Base-by-base conservation (phyloP, 2,113 vertebrate species). In the Plectropomus leopardus region DNA sequence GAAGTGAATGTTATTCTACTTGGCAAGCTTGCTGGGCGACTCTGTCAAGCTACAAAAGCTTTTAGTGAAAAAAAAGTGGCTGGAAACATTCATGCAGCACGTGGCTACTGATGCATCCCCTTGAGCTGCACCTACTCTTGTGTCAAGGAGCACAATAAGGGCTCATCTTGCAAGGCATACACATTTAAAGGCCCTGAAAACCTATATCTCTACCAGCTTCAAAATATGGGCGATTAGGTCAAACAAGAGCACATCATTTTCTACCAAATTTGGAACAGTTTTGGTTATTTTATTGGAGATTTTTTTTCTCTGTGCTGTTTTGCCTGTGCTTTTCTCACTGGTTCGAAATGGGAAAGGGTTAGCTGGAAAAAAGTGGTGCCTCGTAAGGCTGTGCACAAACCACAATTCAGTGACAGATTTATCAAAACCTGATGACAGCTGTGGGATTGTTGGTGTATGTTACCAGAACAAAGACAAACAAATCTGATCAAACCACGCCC, bases 21-120 rank as follows among this genome's bases (percentile, higher is more conserved):
- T 47, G 53, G 58, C 48, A 76, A 91, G 92, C 90, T 26, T 50
- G 85, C 63, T 86, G 7, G 23, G 73, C 85, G 77, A 83, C 80
- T 83, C 32, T 72, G 57, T 64, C 53, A 65, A 83, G 36, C 44
- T 65, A 55, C 9, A 84, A 45, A 23, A 58, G 40, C 42, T 72
- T n/a, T 47, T 28, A 48, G 7, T 23, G 17, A 40, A 74, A 72
- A 74, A 72, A 45, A 10, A 15, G 45, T 34, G 67, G 28, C 11
- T 7, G 21, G 47, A 5, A 64, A 82, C 57, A 60, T 45, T 76
- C 28, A 15, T 45, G 63, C 5, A 47, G 32, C 45, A 76, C 1
- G 23, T 23, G n/a, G 11, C 6, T 57, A 71, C 21, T 70, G 26
- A 64, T 32, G 36, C 48, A 48, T 71, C 51, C 6, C 6, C 7